A percentile compares a stretch with the other conserved stretches of the same genome.
Conservation (phyloP, 2,888 invertebrate genomes). For the Lamproptera curius region DNA sequence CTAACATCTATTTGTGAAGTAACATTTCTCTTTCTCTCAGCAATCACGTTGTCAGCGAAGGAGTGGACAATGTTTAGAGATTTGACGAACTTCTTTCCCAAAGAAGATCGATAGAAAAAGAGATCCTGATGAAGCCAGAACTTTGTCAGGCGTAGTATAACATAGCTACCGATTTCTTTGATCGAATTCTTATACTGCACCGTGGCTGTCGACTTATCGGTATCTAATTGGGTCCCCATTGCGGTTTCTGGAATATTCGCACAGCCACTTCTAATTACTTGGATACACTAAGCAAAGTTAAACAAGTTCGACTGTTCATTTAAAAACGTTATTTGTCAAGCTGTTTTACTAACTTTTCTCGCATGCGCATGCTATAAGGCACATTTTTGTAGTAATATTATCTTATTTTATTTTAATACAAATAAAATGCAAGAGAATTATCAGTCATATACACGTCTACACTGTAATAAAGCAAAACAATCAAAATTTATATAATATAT, state of each 20-base stretch:
- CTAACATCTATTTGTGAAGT: conserved; percentile 8
- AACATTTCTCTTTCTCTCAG: conserved; percentile 50
- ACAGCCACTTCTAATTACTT: no score
- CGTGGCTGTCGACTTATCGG: conserved; percentile 50
- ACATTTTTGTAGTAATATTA: no score
- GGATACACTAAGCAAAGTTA: no score
- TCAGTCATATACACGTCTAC: no score
- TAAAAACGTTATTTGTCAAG: no score
- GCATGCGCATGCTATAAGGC: no score
- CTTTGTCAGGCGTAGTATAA: conserved; percentile 44
- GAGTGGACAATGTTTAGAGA: conserved; percentile 66
- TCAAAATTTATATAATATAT: no score
- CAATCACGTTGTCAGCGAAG: conserved; percentile 76
- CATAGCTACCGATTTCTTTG: conserved; percentile 46
- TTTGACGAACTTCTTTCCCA: conserved; percentile 66
- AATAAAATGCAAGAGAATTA: no score
- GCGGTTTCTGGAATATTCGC: conserved; percentile 68
- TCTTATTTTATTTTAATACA: no score
- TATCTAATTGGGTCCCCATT: conserved; percentile 79
- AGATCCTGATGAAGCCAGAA: conserved; percentile 79
- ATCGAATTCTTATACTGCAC: conserved; percentile 73
- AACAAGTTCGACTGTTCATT: no score
- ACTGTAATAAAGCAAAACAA: no score
- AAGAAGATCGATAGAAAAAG: conserved; percentile 61
- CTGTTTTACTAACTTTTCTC: no score